Conservation (phyloP, 2,797 vertebrate genomes). For the Chelon auratus region DNA sequence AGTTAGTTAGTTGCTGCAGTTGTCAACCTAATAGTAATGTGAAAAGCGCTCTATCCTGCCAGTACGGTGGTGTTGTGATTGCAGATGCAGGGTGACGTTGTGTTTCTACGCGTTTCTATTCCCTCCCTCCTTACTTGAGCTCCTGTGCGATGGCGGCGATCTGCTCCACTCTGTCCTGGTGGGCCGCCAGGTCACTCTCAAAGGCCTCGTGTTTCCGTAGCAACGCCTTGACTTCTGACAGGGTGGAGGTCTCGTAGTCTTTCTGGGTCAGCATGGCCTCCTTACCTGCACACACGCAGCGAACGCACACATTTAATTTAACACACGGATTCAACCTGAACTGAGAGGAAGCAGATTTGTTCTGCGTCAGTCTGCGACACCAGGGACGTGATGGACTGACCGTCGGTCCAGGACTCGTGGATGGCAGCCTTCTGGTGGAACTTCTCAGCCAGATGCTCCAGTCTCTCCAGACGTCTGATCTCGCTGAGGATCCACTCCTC, state of each 20-base stretch:
- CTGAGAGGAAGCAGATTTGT: too few relatives aligned
- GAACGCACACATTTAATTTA: background rate
- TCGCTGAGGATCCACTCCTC: slow-evolving; percentile 97
- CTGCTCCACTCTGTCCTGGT: slow-evolving; percentile 97
- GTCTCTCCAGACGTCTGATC: slow-evolving; percentile 92
- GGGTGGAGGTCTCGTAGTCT: slow-evolving; percentile 91
- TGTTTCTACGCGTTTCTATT: too few relatives aligned
- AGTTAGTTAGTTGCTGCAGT: too few relatives aligned
- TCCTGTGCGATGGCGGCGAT: slow-evolving; percentile 96
- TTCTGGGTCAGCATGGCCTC: slow-evolving; percentile 92
- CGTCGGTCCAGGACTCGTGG: slow-evolving; percentile 94
- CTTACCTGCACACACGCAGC: slow-evolving; percentile 82
- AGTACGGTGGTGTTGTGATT: too few relatives aligned
- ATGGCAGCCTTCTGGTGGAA: slow-evolving; percentile 95
- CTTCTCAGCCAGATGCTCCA: slow-evolving; percentile 95
- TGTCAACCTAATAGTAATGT: too few relatives aligned
- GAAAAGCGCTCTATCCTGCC: too few relatives aligned
- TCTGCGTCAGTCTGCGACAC: too few relatives aligned
- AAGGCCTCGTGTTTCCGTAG: slow-evolving; percentile 96
- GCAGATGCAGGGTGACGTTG: too few relatives aligned
- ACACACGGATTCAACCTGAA: too few relatives aligned
- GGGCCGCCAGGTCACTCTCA: slow-evolving; percentile 95
- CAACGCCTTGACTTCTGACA: slow-evolving; percentile 94
- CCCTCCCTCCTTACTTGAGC: slow-evolving; percentile 87
- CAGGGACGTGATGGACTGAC: slow-evolving; percentile 38